Conservation (phyloP, 2,888 invertebrate species). For the Macaria liturata region DNA sequence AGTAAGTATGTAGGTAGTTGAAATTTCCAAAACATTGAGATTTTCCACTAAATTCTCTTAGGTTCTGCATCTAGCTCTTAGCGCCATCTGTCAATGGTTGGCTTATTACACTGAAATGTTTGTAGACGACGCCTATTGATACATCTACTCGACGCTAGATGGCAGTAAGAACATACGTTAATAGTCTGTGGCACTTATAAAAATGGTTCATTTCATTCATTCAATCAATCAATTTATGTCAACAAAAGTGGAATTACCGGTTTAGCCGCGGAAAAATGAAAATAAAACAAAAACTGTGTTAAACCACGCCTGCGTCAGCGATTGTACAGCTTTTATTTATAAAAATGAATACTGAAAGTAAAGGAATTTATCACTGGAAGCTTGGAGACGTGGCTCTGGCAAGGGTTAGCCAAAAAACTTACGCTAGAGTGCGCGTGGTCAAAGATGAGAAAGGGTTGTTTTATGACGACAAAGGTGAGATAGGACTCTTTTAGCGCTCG, state of each 20-base stretch:
- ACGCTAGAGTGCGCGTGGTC: constrained; percentile 68
- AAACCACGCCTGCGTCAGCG: constrained; percentile 9
- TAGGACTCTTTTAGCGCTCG: neutral
- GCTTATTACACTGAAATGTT: neutral
- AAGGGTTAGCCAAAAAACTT: constrained; percentile 65
- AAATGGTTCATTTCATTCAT: constrained; percentile 17
- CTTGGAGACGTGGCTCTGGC: constrained; percentile 71
- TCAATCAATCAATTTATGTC: constrained; percentile 18
- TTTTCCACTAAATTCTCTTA: too few species aligned
- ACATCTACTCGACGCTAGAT: constrained; percentile 46
- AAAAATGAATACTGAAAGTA: constrained; percentile 42
- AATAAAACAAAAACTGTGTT: constrained; percentile 16
- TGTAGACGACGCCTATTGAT: constrained; percentile 11
- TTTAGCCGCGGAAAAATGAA: constrained; percentile 29
- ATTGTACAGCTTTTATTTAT: constrained; percentile 3
- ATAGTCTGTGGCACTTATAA: neutral
- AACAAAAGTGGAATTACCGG: constrained; percentile 21
- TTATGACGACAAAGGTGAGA: constrained; percentile 68
- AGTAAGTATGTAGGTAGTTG: too few species aligned
- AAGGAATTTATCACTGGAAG: constrained; percentile 69
- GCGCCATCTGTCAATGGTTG: constrained; percentile 18
- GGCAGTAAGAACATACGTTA: constrained; percentile 23
- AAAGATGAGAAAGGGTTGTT: constrained; percentile 72
- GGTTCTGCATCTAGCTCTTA: too few species aligned
- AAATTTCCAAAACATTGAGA: too few species aligned